Base-by-base conservation (phyloP, 2,888 invertebrate genomes). In the Lasioglossum zephyrum region DNA sequence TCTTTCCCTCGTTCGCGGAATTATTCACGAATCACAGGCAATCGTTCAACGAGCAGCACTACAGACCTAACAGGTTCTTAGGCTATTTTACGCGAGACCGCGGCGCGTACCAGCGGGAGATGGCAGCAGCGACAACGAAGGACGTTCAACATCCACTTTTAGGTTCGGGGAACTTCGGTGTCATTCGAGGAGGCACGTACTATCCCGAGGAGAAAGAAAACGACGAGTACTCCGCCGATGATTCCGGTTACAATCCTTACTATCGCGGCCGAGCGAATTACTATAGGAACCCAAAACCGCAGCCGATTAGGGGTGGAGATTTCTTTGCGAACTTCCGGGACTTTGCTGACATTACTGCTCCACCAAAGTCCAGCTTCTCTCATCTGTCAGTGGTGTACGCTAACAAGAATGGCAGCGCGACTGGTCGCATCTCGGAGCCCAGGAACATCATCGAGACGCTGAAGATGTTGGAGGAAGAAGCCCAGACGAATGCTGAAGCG, bases 301-400 rank as follows among this genome's bases (percentile, higher is more conserved):
- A 97, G 77, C 97, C 97, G 90, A 97, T 97, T 44, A 97, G 94
- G 0, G 94, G 94, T 4, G 95, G 97, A 82, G 98, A 98, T 92
- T 98, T 98, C 93, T 98, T 98, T 93, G 98, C 98, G 6, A 98
- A 98, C 93, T 98, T 98, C 95, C 96, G 98, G 92, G 98, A 98
- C 94, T 98, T 98, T 93, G 98, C 98, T 0, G 98, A 98, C 92
- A 98, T 98, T 79, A 98, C 98, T 87, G 97, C 98, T 4, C 98
- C 98, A 0, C 96, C 97, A 0, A 98, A 97, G 93, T 96, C 97
- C 2, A 98, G 98, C 9, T 98, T 97, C 94, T 98, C 98, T 0
- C 97, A 98, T 91, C 97, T 97, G 87, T 98, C 98, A 49, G 97
- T 98, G 0, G 98, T 98, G 0, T 98, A 98, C 93, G 97, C 97